Evolutionary conservation across 2,113 vertebrate genomes (phyloP).

Genomic region (Scartelaos histophorus): DNA sequence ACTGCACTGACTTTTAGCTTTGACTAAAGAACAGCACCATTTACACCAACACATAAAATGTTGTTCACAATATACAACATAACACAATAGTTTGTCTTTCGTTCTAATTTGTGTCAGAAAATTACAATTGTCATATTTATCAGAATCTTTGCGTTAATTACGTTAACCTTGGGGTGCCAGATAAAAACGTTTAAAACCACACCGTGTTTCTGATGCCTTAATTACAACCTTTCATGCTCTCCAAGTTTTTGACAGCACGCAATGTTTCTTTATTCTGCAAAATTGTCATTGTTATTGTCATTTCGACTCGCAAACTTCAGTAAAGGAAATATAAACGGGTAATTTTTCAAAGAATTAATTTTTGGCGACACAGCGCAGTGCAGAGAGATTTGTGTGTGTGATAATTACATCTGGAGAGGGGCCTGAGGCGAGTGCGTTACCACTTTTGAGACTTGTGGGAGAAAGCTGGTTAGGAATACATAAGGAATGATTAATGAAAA

Average conservation of each 20-base stretch:
- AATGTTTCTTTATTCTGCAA: conserved; percentile 24
- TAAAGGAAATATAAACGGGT: conserved; percentile 36
- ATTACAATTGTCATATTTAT: neutral
- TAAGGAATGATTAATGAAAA: neutral
- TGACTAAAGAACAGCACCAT: neutral
- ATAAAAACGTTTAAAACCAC: conserved; percentile 12
- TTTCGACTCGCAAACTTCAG: conserved; percentile 18
- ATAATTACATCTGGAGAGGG: conserved; percentile 52
- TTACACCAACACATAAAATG: neutral
- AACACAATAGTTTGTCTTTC: neutral
- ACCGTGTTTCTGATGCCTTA: conserved; percentile 29
- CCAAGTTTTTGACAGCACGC: conserved; percentile 19
- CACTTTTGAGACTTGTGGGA: conserved; percentile 25
- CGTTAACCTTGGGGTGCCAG: conserved; percentile 13
- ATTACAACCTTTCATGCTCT: conserved; percentile 40
- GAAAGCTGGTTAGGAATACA: conserved; percentile 23
- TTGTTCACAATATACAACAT: neutral
- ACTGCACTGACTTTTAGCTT: neutral
- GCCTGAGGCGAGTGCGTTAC: conserved; percentile 18
- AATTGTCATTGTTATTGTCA: conserved; percentile 34
- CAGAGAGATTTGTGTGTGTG: conserved; percentile 39
- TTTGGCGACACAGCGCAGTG: conserved; percentile 14
- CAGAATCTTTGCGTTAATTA: neutral
- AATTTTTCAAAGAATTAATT: conserved; percentile 44
- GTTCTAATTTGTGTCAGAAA: neutral